Evolutionary conservation across 2,888 invertebrate genomes (phyloP).

Genomic region (Dryobota labecula): DNA sequence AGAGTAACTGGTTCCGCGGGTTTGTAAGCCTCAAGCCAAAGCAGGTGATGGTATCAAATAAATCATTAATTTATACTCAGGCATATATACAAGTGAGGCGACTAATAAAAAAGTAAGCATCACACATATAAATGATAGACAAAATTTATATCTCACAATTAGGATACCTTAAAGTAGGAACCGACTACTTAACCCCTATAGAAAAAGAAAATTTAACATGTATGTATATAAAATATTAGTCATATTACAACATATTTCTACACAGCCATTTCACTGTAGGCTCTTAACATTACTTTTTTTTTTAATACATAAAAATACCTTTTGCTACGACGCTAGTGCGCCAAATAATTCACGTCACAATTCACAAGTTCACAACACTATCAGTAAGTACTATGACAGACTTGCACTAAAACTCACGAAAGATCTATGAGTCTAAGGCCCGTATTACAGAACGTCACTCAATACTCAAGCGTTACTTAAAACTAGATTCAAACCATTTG

Average conservation of each 20-base stretch:
- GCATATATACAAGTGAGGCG: too few species aligned
- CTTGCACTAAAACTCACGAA: constrained; percentile 15
- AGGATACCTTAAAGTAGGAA: neutral
- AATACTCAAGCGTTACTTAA: too few species aligned
- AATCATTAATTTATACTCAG: too few species aligned
- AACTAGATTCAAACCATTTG: too few species aligned
- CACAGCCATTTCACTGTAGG: neutral
- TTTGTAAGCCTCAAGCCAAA: neutral
- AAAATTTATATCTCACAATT: neutral
- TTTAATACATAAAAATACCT: constrained; percentile 24
- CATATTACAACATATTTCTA: neutral
- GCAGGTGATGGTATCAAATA: neutral
- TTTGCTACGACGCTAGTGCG: neutral
- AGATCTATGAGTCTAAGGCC: too few species aligned
- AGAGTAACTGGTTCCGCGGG: neutral
- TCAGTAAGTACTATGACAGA: neutral
- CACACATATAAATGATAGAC: too few species aligned
- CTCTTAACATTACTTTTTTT: neutral
- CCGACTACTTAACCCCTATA: too few species aligned
- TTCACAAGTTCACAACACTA: constrained; percentile 15
- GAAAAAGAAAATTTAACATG: neutral
- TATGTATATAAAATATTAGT: neutral
- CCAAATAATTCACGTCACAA: constrained; percentile 5
- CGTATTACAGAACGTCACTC: too few species aligned
- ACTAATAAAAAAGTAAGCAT: too few species aligned